Evolutionary conservation across 2,113 vertebrate species (phyloP).

Genomic region (Bambusicola thoracicus): DNA sequence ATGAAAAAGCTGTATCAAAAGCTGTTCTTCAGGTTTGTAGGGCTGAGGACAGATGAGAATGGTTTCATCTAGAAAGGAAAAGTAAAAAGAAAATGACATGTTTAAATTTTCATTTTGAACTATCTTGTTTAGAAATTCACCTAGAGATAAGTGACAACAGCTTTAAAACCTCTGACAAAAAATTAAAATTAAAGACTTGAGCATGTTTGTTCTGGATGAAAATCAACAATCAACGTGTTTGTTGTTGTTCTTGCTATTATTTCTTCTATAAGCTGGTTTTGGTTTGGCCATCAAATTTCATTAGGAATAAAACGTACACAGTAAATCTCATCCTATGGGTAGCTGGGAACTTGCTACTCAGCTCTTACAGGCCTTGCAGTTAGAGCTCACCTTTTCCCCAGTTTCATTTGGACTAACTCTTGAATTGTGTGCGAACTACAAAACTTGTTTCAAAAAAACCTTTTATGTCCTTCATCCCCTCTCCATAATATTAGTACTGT

Average conservation of each 20-base stretch:
- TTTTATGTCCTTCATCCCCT: neutral
- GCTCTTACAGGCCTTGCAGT: neutral
- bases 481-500: accelerated
- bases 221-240: too few species aligned
- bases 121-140: neutral
- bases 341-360: neutral
- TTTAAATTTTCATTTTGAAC: neutral
- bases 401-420: neutral
- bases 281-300: neutral
- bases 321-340: neutral
- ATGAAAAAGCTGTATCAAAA: neutral
- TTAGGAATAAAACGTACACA: neutral
- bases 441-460: neutral
- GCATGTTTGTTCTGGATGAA: neutral
- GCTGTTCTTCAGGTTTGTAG: neutral
- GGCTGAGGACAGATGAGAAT: neutral
- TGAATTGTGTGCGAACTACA: neutral
- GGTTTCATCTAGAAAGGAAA: neutral
- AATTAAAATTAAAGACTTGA: neutral
- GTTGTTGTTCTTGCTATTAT: neutral
- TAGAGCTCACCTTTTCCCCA: neutral
- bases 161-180: neutral
- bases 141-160: neutral
- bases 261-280: neutral
- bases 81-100: neutral